These are phyloP conservation scores for Trididemnum miniatum DNA, from an alignment of 23 tunicate species.

Conservation along the genomic window DNA sequence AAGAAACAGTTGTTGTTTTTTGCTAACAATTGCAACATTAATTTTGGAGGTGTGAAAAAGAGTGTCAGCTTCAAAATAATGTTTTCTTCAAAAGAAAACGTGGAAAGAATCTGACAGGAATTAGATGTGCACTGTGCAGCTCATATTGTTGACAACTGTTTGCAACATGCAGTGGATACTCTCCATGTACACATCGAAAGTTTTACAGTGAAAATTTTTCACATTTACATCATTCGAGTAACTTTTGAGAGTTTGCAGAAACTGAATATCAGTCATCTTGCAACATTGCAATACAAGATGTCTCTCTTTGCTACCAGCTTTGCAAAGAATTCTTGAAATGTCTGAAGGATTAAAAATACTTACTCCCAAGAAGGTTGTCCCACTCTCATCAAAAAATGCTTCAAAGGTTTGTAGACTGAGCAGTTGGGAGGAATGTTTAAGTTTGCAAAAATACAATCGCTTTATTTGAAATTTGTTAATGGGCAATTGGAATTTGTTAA, in stretches of 20 bases:
- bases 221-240: conserved; percentile 33
- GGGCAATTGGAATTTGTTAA: conserved; percentile 35
- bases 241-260: conserved; percentile 42
- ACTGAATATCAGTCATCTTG: conserved; percentile 42
- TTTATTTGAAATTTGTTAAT: conserved; percentile 42
- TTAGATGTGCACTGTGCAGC: conserved; percentile 73
- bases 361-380: conserved; percentile 57
- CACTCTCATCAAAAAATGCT: conserved; percentile 43
- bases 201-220: conserved; percentile 39
- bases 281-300: conserved; percentile 35
- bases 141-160: conserved; percentile 63
- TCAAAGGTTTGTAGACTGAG: conserved; percentile 26
- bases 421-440: conserved; percentile 22
- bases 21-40: conserved; percentile 65
- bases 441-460: conserved; percentile 52
- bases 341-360: conserved; percentile 41
- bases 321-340: conserved; percentile 53
- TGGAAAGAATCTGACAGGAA: conserved; percentile 41
- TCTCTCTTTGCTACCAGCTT: conserved; percentile 56
- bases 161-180: conserved; percentile 52
- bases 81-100: conserved; percentile 58
- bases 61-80: conserved; percentile 59
- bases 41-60: conserved; percentile 66
- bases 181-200: conserved; percentile 37
- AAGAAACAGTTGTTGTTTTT: conserved; percentile 65